Evolutionary conservation across 2,113 vertebrate genomes (phyloP).

Genomic region (Theropithecus gelada): DNA sequence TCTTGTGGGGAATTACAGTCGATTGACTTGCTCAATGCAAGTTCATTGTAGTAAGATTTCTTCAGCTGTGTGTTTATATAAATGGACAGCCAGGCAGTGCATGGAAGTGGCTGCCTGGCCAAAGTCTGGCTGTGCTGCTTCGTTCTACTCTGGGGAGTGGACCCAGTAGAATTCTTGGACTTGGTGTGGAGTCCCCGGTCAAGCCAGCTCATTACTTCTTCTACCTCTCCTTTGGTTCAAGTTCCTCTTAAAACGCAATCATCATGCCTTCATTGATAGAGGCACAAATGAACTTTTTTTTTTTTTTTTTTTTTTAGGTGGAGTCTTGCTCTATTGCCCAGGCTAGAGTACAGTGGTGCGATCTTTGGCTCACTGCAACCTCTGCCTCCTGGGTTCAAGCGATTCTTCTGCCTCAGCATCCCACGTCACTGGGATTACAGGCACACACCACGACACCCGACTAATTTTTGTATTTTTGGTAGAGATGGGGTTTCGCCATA

Average conservation of each 20-base stretch:
- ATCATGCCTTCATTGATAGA: not conserved
- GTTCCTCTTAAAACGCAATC: not conserved
- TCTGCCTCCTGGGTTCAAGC: too few species aligned
- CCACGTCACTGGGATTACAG: too few species aligned
- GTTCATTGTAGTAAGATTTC: not conserved
- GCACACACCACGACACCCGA: fast-evolving
- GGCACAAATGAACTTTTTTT: not conserved
- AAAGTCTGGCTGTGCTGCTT: not conserved
- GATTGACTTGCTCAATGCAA: not conserved
- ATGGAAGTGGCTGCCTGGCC: not conserved
- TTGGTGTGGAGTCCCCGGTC: not conserved
- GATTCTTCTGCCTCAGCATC: too few species aligned
- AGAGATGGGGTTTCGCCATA: too few species aligned
- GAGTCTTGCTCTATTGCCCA: too few species aligned
- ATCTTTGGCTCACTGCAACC: too few species aligned
- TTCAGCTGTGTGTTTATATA: conserved; percentile 19
- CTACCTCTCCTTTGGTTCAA: not conserved
- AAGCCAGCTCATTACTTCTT: not conserved
- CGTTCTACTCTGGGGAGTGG: not conserved
- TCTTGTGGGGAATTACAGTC: not conserved
- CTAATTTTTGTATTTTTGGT: too few species aligned
- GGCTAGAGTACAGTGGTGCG: too few species aligned
- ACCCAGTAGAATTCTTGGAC: not conserved
- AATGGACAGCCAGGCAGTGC: not conserved
- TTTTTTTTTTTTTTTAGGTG: too few species aligned